Conservation (phyloP, 1,140 invertebrate species). For the Drosophila nigromelanica region DNA sequence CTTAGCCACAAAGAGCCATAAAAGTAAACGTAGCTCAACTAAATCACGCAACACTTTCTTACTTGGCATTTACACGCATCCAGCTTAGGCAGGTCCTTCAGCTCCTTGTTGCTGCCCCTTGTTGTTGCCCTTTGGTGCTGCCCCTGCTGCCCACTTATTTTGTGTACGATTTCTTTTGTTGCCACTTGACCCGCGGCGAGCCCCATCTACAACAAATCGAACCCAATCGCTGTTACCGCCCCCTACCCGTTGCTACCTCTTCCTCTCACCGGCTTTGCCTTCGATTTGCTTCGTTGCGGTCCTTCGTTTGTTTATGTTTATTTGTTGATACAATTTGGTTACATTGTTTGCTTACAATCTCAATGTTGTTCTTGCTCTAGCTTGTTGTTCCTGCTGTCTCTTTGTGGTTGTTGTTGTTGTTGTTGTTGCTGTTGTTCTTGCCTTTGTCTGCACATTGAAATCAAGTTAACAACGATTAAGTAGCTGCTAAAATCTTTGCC, state of each 20-base stretch:
- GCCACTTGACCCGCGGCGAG: slow-evolving; percentile 71
- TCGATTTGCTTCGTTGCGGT: slow-evolving; percentile 35
- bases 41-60: slow-evolving; percentile 77
- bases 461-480: slow-evolving; percentile 77
- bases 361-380: slow-evolving; percentile 53
- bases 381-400: slow-evolving; percentile 10
- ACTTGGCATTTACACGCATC: slow-evolving; percentile 68
- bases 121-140: slow-evolving; percentile 26
- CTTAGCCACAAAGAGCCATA: slow-evolving; percentile 52
- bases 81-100: slow-evolving; percentile 12
- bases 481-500: slow-evolving; percentile 64
- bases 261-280: slow-evolving; percentile 6
- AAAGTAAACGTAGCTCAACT: slow-evolving; percentile 67
- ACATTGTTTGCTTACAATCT: slow-evolving; percentile 81
- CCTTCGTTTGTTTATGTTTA: slow-evolving; percentile 74
- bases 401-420: not conserved
- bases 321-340: slow-evolving; percentile 81
- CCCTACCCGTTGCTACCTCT: not conserved
- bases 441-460: slow-evolving; percentile 50
- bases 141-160: slow-evolving; percentile 40
- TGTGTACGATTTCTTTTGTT: slow-evolving; percentile 70
- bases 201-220: slow-evolving; percentile 35
- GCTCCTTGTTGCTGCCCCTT: slow-evolving; percentile 21
- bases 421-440: slow-evolving; percentile 14
- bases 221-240: not conserved